These are phyloP conservation scores for Tiphia femorata DNA, from an alignment of 2,888 invertebrate species.

Conservation along the genomic window DNA sequence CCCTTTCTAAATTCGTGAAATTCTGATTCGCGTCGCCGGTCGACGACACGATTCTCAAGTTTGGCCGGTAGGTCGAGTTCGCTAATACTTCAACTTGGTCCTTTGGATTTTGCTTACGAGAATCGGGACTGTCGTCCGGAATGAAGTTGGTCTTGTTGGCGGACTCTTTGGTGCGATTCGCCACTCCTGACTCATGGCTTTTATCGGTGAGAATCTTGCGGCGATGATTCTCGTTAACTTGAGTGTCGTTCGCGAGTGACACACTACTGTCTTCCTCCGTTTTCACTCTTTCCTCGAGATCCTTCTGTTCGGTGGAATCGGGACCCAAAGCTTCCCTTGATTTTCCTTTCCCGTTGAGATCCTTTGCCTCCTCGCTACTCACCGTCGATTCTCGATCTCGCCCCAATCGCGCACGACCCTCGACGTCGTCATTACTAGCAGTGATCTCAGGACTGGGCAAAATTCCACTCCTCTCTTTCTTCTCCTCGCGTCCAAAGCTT, in stretches of 20 bases:
- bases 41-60: constrained; percentile 29
- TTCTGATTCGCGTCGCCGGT: neutral
- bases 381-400: too few relatives aligned
- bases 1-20: neutral
- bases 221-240: constrained; percentile 46
- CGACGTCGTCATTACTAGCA: neutral
- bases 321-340: constrained; percentile 19
- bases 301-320: constrained; percentile 31
- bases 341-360: neutral
- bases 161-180: neutral
- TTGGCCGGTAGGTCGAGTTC: constrained; percentile 37
- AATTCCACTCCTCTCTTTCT: neutral
- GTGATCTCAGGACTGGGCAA: neutral
- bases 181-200: constrained; percentile 11
- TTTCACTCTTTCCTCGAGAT: constrained; percentile 31
- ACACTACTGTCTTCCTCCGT: constrained; percentile 19
- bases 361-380: neutral
- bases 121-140: constrained; percentile 28
- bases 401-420: too few relatives aligned
- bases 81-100: constrained; percentile 52
- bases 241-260: constrained; percentile 57
- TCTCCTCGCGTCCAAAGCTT: constrained; percentile 19
- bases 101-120: constrained; percentile 47
- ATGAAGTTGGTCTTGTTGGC: constrained; percentile 38
- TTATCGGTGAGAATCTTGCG: constrained; percentile 30